Evolutionary conservation across 1,140 invertebrate species (phyloP).

Genomic region (Ceratosolen solmsi): DNA sequence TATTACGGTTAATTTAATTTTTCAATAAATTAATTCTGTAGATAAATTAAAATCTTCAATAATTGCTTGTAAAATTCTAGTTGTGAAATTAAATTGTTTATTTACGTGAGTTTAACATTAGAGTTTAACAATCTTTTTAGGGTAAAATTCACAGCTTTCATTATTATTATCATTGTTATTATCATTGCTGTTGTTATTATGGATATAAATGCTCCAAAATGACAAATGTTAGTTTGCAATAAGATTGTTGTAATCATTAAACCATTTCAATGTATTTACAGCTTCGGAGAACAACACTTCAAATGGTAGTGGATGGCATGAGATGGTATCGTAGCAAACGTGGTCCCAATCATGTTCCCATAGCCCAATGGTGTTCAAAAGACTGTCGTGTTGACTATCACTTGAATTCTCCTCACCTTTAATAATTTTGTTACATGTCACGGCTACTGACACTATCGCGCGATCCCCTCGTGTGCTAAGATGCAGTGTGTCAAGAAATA

Average conservation of each 20-base stretch:
- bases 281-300: slow-evolving; percentile 71
- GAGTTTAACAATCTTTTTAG: too few relatives aligned
- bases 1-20: too few relatives aligned
- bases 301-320: slow-evolving; percentile 73
- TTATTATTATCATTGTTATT: too few relatives aligned
- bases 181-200: too few relatives aligned
- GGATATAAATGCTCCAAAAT: too few relatives aligned
- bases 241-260: neutral
- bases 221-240: too few relatives aligned
- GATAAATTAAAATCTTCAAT: too few relatives aligned
- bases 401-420: slow-evolving; percentile 60
- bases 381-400: slow-evolving; percentile 71
- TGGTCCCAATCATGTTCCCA: slow-evolving; percentile 67
- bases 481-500: slow-evolving; percentile 38
- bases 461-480: slow-evolving; percentile 4
- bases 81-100: too few relatives aligned
- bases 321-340: slow-evolving; percentile 75
- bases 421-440: slow-evolving; percentile 43
- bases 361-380: slow-evolving; percentile 74
- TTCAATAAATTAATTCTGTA: too few relatives aligned
- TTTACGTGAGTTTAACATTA: too few relatives aligned
- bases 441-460: slow-evolving; percentile 25
- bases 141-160: too few relatives aligned
- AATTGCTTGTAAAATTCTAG: too few relatives aligned
- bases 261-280: slow-evolving; percentile 55